Evolutionary conservation across 2,113 vertebrate genomes (phyloP).

Genomic region (Oreochromis niloticus): DNA sequence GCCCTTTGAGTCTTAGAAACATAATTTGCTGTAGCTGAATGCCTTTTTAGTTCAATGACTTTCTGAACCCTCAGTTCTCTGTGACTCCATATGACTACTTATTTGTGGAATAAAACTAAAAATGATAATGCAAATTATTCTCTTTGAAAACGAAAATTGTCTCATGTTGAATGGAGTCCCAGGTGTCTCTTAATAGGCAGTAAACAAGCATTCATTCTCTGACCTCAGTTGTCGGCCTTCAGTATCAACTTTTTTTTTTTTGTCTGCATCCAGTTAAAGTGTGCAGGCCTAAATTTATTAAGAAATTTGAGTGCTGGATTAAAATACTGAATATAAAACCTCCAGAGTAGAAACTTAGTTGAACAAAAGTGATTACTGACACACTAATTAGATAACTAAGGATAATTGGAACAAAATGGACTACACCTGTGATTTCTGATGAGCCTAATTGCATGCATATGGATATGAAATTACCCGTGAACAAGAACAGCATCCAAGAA

Average conservation of each 20-base stretch:
- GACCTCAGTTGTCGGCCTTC: neutral
- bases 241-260: neutral
- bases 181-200: neutral
- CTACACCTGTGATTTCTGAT: neutral
- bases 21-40: neutral
- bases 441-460: neutral
- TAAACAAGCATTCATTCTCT: neutral
- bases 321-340: neutral
- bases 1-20: neutral
- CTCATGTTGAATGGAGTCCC: neutral
- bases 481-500: neutral
- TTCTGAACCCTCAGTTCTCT: neutral
- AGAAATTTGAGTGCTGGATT: neutral
- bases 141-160: neutral
- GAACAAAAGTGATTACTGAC: neutral
- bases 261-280: neutral
- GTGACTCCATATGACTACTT: neutral
- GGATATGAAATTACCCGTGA: neutral
- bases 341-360: neutral
- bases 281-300: neutral
- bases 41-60: neutral
- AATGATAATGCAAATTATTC: neutral
- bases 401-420: neutral
- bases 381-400: neutral
- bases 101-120: neutral